Evolutionary conservation across 1,140 invertebrate species (phyloP).

Genomic region (Elymnias hypermnestra): DNA sequence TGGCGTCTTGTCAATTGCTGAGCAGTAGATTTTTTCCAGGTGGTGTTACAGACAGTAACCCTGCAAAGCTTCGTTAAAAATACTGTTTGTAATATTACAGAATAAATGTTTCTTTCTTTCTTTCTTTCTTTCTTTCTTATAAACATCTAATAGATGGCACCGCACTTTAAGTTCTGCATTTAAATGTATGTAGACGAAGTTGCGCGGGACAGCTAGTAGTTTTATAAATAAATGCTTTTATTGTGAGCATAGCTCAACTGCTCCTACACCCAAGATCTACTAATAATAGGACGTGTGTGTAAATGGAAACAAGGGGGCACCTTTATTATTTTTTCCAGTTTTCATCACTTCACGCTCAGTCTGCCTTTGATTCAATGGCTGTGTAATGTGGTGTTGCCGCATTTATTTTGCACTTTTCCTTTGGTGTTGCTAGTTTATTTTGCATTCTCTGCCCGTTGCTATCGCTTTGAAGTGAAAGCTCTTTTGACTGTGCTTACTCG

Average conservation of each 20-base stretch:
- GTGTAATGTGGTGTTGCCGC: constrained; percentile 66
- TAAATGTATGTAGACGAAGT: no score
- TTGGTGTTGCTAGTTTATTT: constrained; percentile 63
- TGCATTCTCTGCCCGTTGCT: constrained; percentile 63
- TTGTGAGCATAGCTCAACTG: constrained; percentile 8
- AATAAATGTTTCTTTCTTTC: no score
- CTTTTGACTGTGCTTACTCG: constrained; percentile 58
- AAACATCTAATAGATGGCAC: no score
- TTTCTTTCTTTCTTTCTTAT: no score
- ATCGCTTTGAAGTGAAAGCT: constrained; percentile 70
- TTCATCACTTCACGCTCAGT: constrained; percentile 69
- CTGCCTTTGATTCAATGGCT: constrained; percentile 70
- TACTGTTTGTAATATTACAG: no score
- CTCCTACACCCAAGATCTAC: constrained; percentile 38
- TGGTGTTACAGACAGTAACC: no score
- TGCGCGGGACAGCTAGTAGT: no score
- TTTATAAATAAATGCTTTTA: no score
- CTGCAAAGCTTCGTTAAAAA: no score
- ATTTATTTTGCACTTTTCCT: constrained; percentile 71
- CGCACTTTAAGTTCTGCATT: no score
- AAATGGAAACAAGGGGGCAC: constrained; percentile 35
- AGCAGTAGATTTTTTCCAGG: no score
- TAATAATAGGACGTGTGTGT: constrained; percentile 53
- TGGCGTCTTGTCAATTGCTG: no score
- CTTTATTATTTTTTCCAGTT: constrained; percentile 68